Base-by-base conservation (phyloP, 1,140 invertebrate species). In the Drosophila sp. region DNA sequence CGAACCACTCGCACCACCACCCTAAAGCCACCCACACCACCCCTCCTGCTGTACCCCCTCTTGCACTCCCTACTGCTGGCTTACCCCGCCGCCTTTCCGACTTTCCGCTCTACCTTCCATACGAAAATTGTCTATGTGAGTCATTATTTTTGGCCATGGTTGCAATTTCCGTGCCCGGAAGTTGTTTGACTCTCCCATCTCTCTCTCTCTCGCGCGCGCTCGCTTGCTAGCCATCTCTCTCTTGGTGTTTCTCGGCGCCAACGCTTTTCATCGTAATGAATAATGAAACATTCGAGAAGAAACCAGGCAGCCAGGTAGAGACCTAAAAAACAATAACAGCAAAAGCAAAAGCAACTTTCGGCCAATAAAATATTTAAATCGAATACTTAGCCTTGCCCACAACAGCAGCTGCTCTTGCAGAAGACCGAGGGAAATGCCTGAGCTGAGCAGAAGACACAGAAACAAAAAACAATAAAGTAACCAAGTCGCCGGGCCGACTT, bases 111-210 rank as follows among this genome's bases (percentile, higher is more conserved):
- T 23, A 25, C 17, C 44, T 25, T 47, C 44, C 7, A 47, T 47
- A 47, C 23, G 44, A 47, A 69, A 69, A 80, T 66, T 70, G 65
- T 70, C 70, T 81, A 74, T 76, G 76, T 73, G 83, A 87, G 83
- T 87, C 83, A 86, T 86, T 86, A 85, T 85, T 86, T 85, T 86
- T 86, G 83, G 83, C 76, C 79, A 86, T 87, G 83, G 83, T 86
- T 87, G 79, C 83, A 86, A 86, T 86, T 86, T 86, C 83, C 83
- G 83, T 60, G 29, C 44, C 68, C 73, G 73, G 73, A 76, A 76
- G 73, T 76, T 76, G 73, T 76, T 76, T 58, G 73, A 47, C 67
- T n/a, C 23, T 25, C 11, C 27, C 44, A 7, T 6, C 29, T 25
- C 54, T 3, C 41, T 17, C 41, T 29, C 17, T 32, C 56, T 35